Conservation (phyloP, 2,888 invertebrate genomes). For the Allacma fusca region DNA sequence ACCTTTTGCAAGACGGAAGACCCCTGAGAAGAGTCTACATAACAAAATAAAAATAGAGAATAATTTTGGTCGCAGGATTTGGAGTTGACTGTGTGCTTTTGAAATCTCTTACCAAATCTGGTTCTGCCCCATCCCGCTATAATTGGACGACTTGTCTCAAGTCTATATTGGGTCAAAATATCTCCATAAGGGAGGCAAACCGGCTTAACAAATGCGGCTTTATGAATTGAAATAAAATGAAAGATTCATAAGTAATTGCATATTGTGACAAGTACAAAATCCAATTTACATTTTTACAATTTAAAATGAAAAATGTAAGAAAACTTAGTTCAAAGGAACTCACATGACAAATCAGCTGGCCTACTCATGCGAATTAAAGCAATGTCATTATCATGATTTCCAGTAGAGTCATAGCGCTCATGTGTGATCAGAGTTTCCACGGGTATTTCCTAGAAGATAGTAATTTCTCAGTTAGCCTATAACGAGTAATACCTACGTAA, state of each 20-base stretch:
- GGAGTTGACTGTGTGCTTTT: too few relatives aligned
- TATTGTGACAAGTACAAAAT: too few relatives aligned
- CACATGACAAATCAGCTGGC: conserved; percentile 38
- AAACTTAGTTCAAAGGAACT: neutral
- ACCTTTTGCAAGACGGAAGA: conserved; percentile 67
- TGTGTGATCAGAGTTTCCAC: conserved; percentile 51
- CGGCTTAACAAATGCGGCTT: conserved; percentile 69
- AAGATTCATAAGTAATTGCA: too few relatives aligned
- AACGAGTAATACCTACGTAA: neutral
- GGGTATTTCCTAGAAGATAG: conserved; percentile 62
- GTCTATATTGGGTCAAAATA: conserved; percentile 63
- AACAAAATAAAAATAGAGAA: conserved; percentile 19
- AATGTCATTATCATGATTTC: conserved; percentile 67
- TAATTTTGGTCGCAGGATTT: too few relatives aligned
- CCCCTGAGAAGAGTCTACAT: conserved; percentile 30
- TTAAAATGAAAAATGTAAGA: neutral
- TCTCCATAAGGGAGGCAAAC: conserved; percentile 69
- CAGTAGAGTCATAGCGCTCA: conserved; percentile 48
- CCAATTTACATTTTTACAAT: neutral
- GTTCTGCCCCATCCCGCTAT: conserved; percentile 71
- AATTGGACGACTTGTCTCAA: conserved; percentile 63
- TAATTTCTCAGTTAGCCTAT: too few relatives aligned
- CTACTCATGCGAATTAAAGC: conserved; percentile 68
- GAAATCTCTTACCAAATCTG: conserved; percentile 62
- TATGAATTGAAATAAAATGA: neutral